phyloP scores from a whole-genome alignment of 2,888 invertebrate species.

The Galerucella pusilla region DNA sequence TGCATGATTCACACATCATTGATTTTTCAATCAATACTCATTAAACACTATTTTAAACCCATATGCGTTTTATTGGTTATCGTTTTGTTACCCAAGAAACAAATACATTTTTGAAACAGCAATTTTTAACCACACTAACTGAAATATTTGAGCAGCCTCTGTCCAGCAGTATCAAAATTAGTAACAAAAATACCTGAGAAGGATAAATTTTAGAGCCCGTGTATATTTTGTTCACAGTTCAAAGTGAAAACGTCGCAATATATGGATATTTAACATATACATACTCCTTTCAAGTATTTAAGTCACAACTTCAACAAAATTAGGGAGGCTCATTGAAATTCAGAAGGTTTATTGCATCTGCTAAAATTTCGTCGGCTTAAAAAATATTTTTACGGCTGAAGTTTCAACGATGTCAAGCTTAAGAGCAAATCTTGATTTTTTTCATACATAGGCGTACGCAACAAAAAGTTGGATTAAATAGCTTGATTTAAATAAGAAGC shows the following conservation, averaged over 20 bases:
- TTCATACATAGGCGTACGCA: background rate
- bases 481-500: too few relatives aligned
- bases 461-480: background rate
- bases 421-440: conserved; percentile 8
- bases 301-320: conserved; percentile 5
- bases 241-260: background rate
- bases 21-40: background rate
- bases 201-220: background rate
- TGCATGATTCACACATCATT: background rate
- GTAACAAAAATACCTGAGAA: too few relatives aligned
- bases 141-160: too few relatives aligned
- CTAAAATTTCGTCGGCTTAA: background rate
- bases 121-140: too few relatives aligned
- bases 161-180: too few relatives aligned
- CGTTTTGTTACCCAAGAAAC: background rate
- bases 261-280: background rate
- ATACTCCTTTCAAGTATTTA: background rate
- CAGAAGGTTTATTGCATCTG: background rate
- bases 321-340: conserved; percentile 5
- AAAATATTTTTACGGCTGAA: background rate
- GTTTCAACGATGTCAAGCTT: conserved; percentile 7
- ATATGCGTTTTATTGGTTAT: background rate
- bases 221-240: background rate
- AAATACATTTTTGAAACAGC: too few relatives aligned
- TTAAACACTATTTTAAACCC: too few relatives aligned